Base-by-base conservation (phyloP, 1,140 invertebrate species). In the Drosophila lacertosa region DNA sequence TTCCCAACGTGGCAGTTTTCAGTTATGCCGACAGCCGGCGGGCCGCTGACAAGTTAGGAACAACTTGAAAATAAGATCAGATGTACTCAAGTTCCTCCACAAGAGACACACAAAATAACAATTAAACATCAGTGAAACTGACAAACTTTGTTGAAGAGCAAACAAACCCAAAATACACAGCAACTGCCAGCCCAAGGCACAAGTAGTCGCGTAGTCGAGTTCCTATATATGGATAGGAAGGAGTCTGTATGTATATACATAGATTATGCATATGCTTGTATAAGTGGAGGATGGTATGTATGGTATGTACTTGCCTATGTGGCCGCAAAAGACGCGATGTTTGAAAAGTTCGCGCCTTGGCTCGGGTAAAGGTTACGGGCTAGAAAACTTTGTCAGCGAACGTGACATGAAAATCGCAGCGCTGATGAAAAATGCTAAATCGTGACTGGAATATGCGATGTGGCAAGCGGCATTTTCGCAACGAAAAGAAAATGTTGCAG, bases 401-500 rank as follows among this genome's bases (percentile, higher is more conserved):
- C 74, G 74, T 76, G 74, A 76, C 74, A 76, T 73, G 69, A 76
- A 76, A 76, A 76, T 76, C 74, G 69, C 70, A 74, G 72, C 65
- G 64, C 70, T 75, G 74, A 76, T 76, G 74, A 76, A 73, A 76
- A 76, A 76, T 76, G 71, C 70, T 63, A 76, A 76, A 76, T 76
- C 74, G 74, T 76, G 74, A 76, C 74, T 74, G 24, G 71, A 76
- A 76, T 76, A 32, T 39, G n/a, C 7, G 9, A 63, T 51, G 39
- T 7, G 4, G 13, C 20, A 54, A 47, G 24, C 5, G 24, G 24
- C 24, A 4, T 26, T 26, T 29, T 7, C 6, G 26, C 26, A 5
- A 29, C 11, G n/a, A 54, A 39, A 32, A 7, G 26, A 42, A 66
- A 66, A 58, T n/a, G 33, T 66, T 59, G 44, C 55, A 48, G n/a